phyloP scores from a whole-genome alignment of 92 coral and sea anemone species.

The Isaurus tuberculatus region DNA sequence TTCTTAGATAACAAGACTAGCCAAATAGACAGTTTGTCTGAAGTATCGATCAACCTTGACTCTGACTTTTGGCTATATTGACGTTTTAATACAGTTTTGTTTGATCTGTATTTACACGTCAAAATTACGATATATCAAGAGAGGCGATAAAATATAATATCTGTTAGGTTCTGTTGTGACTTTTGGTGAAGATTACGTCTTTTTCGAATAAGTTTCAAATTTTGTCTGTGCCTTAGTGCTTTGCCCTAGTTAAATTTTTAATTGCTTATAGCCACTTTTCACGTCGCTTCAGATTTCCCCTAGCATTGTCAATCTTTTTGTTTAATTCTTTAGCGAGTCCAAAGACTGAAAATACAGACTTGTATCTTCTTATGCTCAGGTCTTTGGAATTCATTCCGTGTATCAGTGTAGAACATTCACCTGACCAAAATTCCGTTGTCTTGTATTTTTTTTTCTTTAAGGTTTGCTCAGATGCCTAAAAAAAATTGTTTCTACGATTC shows the following conservation, averaged over 20 bases:
- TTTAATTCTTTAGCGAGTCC: neutral
- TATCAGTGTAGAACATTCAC: neutral
- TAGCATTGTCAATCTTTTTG: neutral
- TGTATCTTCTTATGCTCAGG: neutral
- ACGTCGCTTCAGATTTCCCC: neutral
- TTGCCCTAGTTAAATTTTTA: neutral
- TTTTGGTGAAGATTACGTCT: neutral
- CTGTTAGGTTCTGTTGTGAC: neutral
- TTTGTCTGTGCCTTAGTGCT: neutral
- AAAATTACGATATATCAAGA: neutral
- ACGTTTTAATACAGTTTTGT: neutral
- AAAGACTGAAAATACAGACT: too few relatives aligned
- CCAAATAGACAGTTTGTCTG: neutral
- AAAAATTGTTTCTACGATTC: neutral
- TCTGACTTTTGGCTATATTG: neutral
- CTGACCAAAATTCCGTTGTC: neutral
- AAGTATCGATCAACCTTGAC: neutral
- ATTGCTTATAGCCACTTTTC: neutral
- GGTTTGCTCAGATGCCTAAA: neutral
- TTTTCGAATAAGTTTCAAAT: too few relatives aligned
- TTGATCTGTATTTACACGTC: neutral
- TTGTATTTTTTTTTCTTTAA: neutral
- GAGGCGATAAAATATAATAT: neutral
- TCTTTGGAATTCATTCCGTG: neutral
- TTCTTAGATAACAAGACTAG: neutral